These are phyloP conservation scores for Cyclopterus lumpus DNA, from an alignment of 2,797 vertebrate genomes.

Conservation along the genomic window DNA sequence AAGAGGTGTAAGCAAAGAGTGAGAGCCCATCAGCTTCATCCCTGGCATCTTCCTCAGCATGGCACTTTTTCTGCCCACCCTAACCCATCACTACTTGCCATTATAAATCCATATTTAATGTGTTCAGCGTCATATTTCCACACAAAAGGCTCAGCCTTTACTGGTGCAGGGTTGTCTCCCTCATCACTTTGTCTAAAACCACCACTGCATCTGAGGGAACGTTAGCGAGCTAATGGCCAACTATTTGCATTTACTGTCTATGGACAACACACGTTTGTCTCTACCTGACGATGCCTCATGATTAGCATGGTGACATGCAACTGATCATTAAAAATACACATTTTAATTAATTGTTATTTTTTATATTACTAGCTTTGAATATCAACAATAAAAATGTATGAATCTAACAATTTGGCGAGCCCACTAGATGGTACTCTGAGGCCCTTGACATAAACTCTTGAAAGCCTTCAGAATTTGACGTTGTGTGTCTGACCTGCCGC, in stretches of 20 bases:
- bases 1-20: not conserved
- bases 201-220: too few species aligned
- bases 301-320: not conserved
- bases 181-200: not conserved
- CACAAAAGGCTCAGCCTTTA: not conserved
- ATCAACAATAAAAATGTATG: not conserved
- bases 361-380: not conserved
- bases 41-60: not conserved
- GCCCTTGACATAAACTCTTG: too few species aligned
- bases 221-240: not conserved
- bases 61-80: not conserved
- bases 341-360: too few species aligned
- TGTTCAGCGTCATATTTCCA: too few species aligned
- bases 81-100: too few species aligned
- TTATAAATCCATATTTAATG: too few species aligned
- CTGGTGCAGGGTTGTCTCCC: not conserved
- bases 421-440: too few species aligned
- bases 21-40: not conserved
- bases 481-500: conserved; percentile 1
- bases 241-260: not conserved
- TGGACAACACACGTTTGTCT: not conserved
- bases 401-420: too few species aligned
- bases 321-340: not conserved
- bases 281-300: not conserved
- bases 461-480: not conserved